Base-by-base conservation (phyloP, 2,888 invertebrate species). In the Helobdella robusta region DNA sequence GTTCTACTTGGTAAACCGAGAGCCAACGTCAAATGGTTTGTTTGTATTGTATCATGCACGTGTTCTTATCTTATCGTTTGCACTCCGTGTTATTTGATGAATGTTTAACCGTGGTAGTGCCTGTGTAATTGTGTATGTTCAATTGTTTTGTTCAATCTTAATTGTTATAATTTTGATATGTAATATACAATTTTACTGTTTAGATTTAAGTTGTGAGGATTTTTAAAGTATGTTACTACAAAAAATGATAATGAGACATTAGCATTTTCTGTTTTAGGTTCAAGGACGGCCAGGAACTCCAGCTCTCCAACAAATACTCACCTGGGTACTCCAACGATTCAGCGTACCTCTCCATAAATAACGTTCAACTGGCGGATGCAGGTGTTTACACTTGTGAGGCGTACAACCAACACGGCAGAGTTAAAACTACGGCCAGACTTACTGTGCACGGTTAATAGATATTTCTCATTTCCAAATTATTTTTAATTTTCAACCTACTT, bases 271-370 rank as follows among this genome's bases (percentile, higher is more conserved):
- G 44, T 40, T 28, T 11, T 59, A 72, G 76, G 76, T 72, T 71
- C 71, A 74, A 74, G 65, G 73, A 75, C 58, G 73, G 72, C 30
- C 69, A 70, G 59, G 72, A 72, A 54, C 60, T 76, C 18, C 66
- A 68, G 68, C 66, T 58, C 18, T 48, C 59, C 44, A 61, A 50
- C 54, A 69, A 67, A 44, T 56, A 67, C 52, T 62, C 67, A 36
- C 65, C 70, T 59, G 46, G 61, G 4, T 68, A 68, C n/a, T 67
- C 67, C 1, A 64, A 64, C 44, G 61, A 67, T 28, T 64, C 70
- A 18, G 82, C 86, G 74, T 84, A 86, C 30, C 81, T 92, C 73
- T 82, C 84, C 20, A 85, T 93, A 60, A 77, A 80, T 40, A 82
- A 84, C 64, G 84, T 86, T 20, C 83, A 83, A 56, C 78, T 82